phyloP scores from a whole-genome alignment of 2,888 invertebrate species.

The Automeris io region DNA sequence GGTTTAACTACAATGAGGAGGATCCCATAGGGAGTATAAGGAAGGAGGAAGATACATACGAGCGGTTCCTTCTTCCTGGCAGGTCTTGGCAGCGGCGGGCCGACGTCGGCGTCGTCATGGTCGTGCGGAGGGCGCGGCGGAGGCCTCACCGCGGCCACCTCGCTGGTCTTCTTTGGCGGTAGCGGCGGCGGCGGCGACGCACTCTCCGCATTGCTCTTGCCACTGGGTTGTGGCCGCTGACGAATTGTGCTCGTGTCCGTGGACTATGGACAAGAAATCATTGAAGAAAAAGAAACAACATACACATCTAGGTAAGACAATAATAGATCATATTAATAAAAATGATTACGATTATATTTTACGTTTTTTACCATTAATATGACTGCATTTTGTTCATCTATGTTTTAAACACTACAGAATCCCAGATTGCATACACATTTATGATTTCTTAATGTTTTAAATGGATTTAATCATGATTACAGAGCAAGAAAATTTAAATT shows the following conservation, averaged over 20 bases:
- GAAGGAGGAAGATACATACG: slow-evolving; percentile 22
- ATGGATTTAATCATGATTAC: too few relatives aligned
- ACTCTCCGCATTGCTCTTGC: slow-evolving; percentile 40
- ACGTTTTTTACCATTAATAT: too few relatives aligned
- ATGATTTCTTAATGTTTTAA: too few relatives aligned
- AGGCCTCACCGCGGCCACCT: slow-evolving; percentile 48
- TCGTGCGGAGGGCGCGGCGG: slow-evolving; percentile 82
- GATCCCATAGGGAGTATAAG: background rate
- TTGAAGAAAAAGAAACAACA: too few relatives aligned
- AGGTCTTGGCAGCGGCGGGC: slow-evolving; percentile 59
- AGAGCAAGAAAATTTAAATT: too few relatives aligned
- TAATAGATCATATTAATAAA: too few relatives aligned
- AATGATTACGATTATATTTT: too few relatives aligned
- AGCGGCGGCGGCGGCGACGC: slow-evolving; percentile 83
- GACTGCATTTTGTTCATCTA: too few relatives aligned
- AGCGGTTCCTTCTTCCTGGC: slow-evolving; percentile 54
- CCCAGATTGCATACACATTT: too few relatives aligned
- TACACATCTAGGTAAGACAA: too few relatives aligned
- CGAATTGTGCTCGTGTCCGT: slow-evolving; percentile 48
- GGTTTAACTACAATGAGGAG: background rate
- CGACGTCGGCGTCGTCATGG: slow-evolving; percentile 35
- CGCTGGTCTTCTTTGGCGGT: slow-evolving; percentile 68
- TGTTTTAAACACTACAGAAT: too few relatives aligned
- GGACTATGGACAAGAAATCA: too few relatives aligned
- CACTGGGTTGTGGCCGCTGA: slow-evolving; percentile 42